Evolutionary conservation across 53 echinoderm and acorn worm genomes (phyloP), one percentile per base, ranked within the genome.

Genomic region (Holothuria scabra): DNA sequence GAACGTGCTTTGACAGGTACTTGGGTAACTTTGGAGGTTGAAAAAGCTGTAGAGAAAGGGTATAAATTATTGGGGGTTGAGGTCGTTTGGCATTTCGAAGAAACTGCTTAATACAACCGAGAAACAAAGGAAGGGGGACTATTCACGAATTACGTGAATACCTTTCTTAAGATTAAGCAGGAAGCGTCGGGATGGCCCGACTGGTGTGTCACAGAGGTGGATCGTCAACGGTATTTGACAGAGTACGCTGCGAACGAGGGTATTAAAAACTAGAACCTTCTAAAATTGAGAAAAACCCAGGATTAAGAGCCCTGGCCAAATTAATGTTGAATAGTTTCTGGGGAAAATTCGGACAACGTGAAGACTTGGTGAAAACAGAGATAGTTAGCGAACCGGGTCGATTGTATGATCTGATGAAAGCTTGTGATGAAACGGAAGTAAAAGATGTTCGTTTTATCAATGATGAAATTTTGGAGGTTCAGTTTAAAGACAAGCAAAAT

Each of bases 101-200:
- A 46, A 9, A 60, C 52, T 30, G 46, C 83, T 0, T n/a, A 61
- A 14, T 80, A 85, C 28, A 59, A 87, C 14, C 64, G 80, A 0
- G 65, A 34, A 4, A 91, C 74, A 12, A 80, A 68, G 37, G 23
- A 37, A 5, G 76, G 61, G 1, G 91, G 79, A 18, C 79, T 66
- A 7, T 76, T 94, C 32, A 69, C 94, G 6, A 74, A 75, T 0
- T 94, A 94, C 28, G 85, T 94, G 23, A 74, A 91, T 67, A 89
- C 87, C 0, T 91, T 94, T 64, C 60, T 91, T 1, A 89, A 91
- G 65, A 79, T 90, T 2, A 91, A 94, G 79, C 91, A 91, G 31
- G 89, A 94, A 28, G 89, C 91, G 14, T 84, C 84, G 0, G 91
- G 91, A 8, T 94, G 89, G 89, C 91, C 94, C 0, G 64, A 67